Evolutionary conservation across 2,113 vertebrate genomes (phyloP).

Genomic region (Barbus barbus): DNA sequence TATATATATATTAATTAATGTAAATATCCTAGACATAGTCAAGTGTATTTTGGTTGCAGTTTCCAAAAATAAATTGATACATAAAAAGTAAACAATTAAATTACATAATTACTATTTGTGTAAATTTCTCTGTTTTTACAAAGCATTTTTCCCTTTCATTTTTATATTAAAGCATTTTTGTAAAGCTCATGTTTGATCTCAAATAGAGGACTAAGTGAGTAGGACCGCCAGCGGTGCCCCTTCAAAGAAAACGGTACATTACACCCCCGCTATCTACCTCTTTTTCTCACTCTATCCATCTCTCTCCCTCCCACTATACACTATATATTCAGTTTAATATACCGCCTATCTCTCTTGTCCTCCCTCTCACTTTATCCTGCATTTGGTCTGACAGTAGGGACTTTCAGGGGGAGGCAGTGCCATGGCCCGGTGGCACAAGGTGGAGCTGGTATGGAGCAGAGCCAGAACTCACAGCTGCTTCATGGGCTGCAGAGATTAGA

Average conservation of each 20-base stretch:
- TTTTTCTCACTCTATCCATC: background rate
- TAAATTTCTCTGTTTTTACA: background rate
- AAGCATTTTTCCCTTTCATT: background rate
- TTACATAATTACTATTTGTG: background rate
- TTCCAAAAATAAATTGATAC: too few relatives aligned
- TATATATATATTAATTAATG: too few relatives aligned
- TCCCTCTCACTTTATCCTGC: background rate
- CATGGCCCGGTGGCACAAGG: slow-evolving; percentile 27
- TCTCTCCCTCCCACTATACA: background rate
- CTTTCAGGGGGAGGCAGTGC: slow-evolving; percentile 22
- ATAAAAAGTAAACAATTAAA: too few relatives aligned
- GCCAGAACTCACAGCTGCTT: slow-evolving; percentile 48
- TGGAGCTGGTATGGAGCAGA: slow-evolving; percentile 30
- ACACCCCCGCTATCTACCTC: background rate
- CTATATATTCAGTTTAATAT: background rate
- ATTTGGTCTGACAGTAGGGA: background rate
- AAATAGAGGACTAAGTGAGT: background rate
- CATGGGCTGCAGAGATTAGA: slow-evolving; percentile 43
- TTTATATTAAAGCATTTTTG: background rate
- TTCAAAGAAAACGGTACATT: background rate
- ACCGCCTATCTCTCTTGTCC: background rate
- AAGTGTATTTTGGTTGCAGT: too few relatives aligned
- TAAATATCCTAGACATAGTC: too few relatives aligned
- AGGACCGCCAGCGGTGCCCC: background rate
- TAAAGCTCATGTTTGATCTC: background rate